Conservation (phyloP, 2,797 vertebrate genomes). For the Sebastes trivittatus region DNA sequence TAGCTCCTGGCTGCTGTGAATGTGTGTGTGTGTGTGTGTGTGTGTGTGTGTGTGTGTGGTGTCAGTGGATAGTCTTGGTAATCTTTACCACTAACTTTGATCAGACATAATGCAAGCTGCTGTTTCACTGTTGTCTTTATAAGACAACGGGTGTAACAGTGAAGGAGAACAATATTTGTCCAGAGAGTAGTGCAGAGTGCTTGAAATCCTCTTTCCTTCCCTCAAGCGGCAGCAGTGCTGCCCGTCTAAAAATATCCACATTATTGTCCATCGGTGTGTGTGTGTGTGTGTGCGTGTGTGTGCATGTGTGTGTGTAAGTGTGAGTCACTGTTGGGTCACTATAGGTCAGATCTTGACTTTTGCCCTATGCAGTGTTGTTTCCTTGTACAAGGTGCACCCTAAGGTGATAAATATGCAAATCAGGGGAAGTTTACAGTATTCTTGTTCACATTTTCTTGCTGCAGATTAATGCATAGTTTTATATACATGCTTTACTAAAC, state of each 20-base stretch:
- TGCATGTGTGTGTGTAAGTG: background rate
- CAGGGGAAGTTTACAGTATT: background rate
- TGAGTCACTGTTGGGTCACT: background rate
- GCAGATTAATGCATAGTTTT: background rate
- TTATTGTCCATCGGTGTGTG: background rate
- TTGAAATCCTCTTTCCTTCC: conserved; percentile 2
- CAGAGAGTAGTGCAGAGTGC: background rate
- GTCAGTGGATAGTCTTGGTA: conserved; percentile 5
- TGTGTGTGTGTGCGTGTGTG: background rate
- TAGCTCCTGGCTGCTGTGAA: conserved; percentile 61
- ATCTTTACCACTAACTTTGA: conserved; percentile 32
- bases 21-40: background rate
- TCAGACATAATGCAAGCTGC: conserved; percentile 22
- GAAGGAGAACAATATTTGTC: conserved; percentile 3
- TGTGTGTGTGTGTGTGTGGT: background rate
- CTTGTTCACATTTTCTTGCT: background rate
- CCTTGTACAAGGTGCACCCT: background rate
- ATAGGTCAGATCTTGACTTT: conserved; percentile 10
- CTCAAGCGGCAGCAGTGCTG: background rate
- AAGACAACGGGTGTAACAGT: background rate
- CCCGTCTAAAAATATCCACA: background rate
- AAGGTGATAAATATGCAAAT: conserved; percentile 26
- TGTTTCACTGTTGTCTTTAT: conserved; percentile 19
- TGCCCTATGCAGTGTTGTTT: conserved; percentile 2
- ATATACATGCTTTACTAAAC: background rate